These are phyloP conservation scores for Sebastes schlegelii DNA, from an alignment of 2,113 vertebrate genomes.

Conservation along the genomic window DNA sequence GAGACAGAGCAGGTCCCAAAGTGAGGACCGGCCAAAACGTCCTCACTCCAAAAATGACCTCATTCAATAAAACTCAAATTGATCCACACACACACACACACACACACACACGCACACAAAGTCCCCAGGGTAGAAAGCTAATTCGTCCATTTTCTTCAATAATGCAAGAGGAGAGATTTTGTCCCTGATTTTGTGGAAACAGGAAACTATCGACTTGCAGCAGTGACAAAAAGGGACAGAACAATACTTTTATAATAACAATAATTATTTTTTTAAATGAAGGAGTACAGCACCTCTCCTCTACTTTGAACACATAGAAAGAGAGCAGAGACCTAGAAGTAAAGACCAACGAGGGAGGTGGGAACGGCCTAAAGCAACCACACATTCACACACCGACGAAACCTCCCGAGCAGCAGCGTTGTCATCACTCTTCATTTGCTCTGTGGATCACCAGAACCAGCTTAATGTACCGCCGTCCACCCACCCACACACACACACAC, in stretches of 20 bases:
- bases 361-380: conserved; percentile 2
- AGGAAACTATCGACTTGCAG: conserved; percentile 39
- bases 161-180: conserved; percentile 46
- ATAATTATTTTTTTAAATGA: neutral
- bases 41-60: too few relatives aligned
- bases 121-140: conserved; percentile 26
- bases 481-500: conserved; percentile 4
- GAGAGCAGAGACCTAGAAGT: neutral
- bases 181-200: conserved; percentile 30
- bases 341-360: conserved; percentile 6
- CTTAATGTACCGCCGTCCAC: conserved; percentile 20
- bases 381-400: neutral
- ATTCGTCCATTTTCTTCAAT: conserved; percentile 58
- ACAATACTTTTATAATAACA: conserved; percentile 7
- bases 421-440: conserved; percentile 60
- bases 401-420: conserved; percentile 14
- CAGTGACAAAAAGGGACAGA: conserved; percentile 15
- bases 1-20: too few relatives aligned
- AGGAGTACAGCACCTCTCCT: neutral
- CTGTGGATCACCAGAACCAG: conserved; percentile 32
- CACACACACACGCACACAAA: conserved; percentile 25
- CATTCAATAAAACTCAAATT: too few relatives aligned
- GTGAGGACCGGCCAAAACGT: too few relatives aligned
- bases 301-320: neutral
- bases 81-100: neutral